Conservation (phyloP, 2,113 vertebrate species). For the Progne subis region DNA sequence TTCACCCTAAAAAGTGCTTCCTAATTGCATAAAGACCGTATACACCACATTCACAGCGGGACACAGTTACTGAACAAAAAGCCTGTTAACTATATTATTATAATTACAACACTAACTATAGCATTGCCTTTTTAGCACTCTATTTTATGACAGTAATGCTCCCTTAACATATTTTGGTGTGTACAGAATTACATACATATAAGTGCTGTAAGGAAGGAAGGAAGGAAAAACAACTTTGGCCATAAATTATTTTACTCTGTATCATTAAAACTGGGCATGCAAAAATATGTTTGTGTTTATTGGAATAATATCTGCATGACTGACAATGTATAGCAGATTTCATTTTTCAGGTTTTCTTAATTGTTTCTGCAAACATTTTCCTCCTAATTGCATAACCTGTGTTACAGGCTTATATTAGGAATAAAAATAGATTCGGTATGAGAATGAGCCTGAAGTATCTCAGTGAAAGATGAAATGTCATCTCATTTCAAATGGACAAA, state of each 20-base stretch:
- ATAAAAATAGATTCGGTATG: slow-evolving; percentile 46
- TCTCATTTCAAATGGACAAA: background rate
- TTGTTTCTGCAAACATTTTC: background rate
- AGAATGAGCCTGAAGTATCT: slow-evolving; percentile 19
- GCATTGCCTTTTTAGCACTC: background rate
- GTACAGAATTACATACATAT: background rate
- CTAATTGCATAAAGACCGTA: slow-evolving; percentile 15
- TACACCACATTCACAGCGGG: background rate
- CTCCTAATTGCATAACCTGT: slow-evolving; percentile 53
- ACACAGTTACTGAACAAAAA: background rate
- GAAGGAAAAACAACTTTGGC: background rate
- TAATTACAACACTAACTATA: background rate
- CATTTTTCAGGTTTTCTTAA: slow-evolving; percentile 25
- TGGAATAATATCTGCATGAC: background rate
- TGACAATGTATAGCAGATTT: background rate
- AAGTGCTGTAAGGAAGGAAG: background rate
- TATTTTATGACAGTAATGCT: background rate
- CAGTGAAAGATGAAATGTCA: slow-evolving; percentile 22
- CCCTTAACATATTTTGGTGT: background rate
- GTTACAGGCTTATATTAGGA: background rate
- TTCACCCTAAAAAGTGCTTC: background rate
- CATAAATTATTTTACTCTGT: background rate
- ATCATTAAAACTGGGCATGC: background rate
- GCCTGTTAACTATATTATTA: background rate
- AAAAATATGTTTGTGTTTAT: slow-evolving; percentile 10